phyloP scores from a whole-genome alignment of 2,888 invertebrate genomes.

The Oscheius sp. region DNA sequence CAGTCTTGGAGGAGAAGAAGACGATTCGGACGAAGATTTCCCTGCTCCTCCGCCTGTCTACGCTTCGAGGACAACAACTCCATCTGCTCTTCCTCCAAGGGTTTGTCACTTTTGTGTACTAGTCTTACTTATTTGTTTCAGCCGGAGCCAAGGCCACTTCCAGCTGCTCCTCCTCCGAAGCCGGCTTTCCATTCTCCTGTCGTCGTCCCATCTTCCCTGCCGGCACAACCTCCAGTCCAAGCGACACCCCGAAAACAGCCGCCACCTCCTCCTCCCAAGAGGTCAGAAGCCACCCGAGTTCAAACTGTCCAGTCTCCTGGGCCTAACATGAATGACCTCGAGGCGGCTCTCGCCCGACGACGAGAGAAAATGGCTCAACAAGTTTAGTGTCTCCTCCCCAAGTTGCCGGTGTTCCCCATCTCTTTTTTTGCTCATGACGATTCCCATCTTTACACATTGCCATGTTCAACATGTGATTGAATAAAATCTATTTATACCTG shows the following conservation, averaged over 20 bases:
- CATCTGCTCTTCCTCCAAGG: constrained; percentile 8
- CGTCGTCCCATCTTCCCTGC: constrained; percentile 17
- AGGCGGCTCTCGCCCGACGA: constrained; percentile 59
- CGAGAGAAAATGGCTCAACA: constrained; percentile 45
- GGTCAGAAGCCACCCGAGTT: constrained; percentile 64
- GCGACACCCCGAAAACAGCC: constrained; percentile 46
- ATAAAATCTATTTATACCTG: constrained; percentile 20
- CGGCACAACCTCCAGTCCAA: constrained; percentile 23
- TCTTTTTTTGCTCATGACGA: constrained; percentile 14
- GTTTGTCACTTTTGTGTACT: neutral
- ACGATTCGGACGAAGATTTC: constrained; percentile 72
- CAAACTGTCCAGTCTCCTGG: constrained; percentile 22
- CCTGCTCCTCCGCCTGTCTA: constrained; percentile 62
- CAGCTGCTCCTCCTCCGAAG: constrained; percentile 34
- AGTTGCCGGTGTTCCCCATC: constrained; percentile 6
- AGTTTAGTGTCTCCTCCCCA: constrained; percentile 2
- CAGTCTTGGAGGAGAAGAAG: constrained; percentile 45
- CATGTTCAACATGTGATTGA: constrained; percentile 35
- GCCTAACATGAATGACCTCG: constrained; percentile 54
- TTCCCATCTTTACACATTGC: constrained; percentile 3
- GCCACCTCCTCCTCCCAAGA: constrained; percentile 71
- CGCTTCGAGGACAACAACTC: constrained; percentile 14
- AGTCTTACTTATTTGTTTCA: constrained; percentile 5
- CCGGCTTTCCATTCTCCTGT: constrained; percentile 19
- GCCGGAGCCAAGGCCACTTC: constrained; percentile 16